phyloP scores from a whole-genome alignment of 37 sponge, comb jelly and placozoan genomes.

The Beroe ovata region DNA sequence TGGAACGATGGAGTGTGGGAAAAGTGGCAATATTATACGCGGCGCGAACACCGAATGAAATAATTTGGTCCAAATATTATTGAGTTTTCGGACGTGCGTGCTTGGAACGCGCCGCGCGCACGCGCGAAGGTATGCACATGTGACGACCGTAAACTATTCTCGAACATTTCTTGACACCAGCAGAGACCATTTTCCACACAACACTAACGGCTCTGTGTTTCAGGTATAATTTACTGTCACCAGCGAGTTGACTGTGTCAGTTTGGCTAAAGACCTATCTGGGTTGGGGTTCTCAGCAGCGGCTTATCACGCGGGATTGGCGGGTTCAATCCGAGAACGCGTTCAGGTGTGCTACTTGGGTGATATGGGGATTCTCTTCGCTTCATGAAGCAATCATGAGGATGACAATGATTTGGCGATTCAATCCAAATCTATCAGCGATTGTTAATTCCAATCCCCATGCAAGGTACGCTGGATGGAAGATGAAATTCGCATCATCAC shows the following conservation, averaged over 20 bases:
- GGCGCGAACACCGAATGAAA: too few species aligned
- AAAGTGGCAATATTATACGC: too few species aligned
- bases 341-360: background rate
- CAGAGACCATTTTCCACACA: too few species aligned
- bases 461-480: constrained; percentile 85
- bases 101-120: too few species aligned
- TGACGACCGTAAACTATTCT: too few species aligned
- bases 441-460: too few species aligned
- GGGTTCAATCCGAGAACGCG: background rate
- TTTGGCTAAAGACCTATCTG: constrained; percentile 77
- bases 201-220: too few species aligned
- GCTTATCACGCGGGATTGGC: constrained; percentile 88
- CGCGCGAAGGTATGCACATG: too few species aligned
- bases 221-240: constrained; percentile 91
- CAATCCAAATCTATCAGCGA: constrained; percentile 68
- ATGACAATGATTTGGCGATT: constrained; percentile 71
- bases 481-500: constrained; percentile 84
- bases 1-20: too few species aligned
- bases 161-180: too few species aligned
- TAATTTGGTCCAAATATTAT: too few species aligned
- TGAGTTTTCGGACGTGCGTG: too few species aligned
- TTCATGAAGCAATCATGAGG: background rate
- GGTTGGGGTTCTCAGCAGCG: constrained; percentile 74
- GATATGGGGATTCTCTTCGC: background rate
- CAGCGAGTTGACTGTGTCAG: constrained; percentile 80